These are phyloP conservation scores for Sitta carolinensis DNA, from an alignment of 2,797 vertebrate genomes.

Conservation along the genomic window DNA sequence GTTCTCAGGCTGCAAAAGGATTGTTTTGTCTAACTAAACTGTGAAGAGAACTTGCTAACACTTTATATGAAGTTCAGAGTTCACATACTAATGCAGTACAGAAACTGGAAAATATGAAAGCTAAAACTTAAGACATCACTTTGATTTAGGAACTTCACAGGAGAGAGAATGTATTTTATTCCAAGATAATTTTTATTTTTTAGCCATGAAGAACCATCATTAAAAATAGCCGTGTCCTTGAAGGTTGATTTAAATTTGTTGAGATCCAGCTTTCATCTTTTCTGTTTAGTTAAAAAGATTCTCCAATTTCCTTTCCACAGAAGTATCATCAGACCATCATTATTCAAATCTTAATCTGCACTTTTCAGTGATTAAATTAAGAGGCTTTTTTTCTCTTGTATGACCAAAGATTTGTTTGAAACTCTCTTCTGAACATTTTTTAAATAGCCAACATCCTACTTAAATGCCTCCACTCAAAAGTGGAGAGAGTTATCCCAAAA, in stretches of 20 bases:
- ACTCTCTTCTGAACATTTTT: background rate
- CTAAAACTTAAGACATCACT: background rate
- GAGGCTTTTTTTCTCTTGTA: background rate
- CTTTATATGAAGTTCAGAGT: background rate
- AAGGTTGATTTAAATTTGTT: background rate
- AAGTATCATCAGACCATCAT: background rate
- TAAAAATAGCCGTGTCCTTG: background rate
- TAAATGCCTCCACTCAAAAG: background rate
- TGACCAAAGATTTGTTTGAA: background rate
- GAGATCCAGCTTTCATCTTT: background rate
- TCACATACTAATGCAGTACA: too few species aligned
- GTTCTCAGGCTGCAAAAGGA: background rate
- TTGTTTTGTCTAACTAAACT: background rate
- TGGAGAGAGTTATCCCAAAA: background rate
- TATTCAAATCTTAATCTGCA: background rate
- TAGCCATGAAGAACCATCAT: background rate
- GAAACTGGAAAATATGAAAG: background rate
- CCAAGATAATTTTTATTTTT: background rate
- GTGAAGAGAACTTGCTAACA: background rate
- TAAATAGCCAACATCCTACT: background rate
- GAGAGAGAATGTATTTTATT: background rate
- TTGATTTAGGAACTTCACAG: background rate
- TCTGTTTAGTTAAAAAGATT: background rate
- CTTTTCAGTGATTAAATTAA: background rate
- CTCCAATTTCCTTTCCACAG: background rate